Evolutionary conservation across 2,888 invertebrate genomes (phyloP), one percentile per base, ranked within the genome.

Genomic region (Yponomeuta malinellus): DNA sequence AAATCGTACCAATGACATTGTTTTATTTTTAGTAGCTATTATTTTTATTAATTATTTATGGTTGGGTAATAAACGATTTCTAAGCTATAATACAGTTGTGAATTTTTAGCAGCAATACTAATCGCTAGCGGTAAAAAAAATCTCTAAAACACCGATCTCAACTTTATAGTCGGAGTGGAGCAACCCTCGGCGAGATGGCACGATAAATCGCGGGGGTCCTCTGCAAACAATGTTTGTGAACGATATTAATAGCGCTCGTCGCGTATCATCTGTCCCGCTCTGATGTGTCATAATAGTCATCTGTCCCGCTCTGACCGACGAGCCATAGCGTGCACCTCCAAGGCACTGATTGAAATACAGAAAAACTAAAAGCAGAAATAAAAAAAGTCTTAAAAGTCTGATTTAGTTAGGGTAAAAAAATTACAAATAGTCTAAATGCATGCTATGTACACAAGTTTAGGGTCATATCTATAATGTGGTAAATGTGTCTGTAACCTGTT

Each of bases 141-240:
- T 52, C 2, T 10, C 10, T 52, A 52, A 10, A 52, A 12, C 4
- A 59, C 52, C 8, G 52, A 43, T 43, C 6, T 8, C 43, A 8
- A 8, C 9, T 43, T 59, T 59, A 4, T 15, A 59, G 52, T 59
- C 52, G 52, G 52, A 59, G 15, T 59, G 52, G 52, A 59, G 12
- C 15, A 15, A 15, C 52, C 52, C 52, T 12, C 2, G 52, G 52
- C 15, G 52, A 59, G 52, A 15, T 59, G 67, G 70, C 74, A 76
- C 85, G 80, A 87, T 86, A 88, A 88, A 88, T 88, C 85, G 85
- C 79, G 80, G 83, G 81, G 81, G 82, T 85, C 85, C 86, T 86
- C 81, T 77, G 79, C 88, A 88, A 89, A 89, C 87, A 88, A 85
- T 88, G 88, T 87, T 85, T 85, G 83, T 86, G 89, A 89, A 81